phyloP scores from a whole-genome alignment of 2,888 invertebrate genomes.

The Drosophila lutescens region DNA sequence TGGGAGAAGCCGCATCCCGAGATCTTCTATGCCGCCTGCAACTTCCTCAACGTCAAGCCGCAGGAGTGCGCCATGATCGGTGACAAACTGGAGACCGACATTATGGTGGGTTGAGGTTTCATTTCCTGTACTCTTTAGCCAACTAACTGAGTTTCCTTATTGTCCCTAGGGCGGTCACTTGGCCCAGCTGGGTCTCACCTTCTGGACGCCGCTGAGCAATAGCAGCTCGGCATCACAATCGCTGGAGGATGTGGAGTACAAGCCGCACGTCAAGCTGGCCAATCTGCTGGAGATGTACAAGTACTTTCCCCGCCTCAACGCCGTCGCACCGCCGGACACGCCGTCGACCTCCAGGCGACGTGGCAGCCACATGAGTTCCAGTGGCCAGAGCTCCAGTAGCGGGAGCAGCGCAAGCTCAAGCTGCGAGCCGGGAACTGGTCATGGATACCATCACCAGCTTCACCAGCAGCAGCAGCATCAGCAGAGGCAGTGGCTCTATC shows the following conservation, averaged over 20 bases:
- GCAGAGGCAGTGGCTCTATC: slow-evolving; percentile 58
- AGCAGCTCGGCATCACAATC: slow-evolving; percentile 62
- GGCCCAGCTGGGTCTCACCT: slow-evolving; percentile 91
- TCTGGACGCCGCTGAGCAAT: slow-evolving; percentile 89
- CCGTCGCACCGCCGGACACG: slow-evolving; percentile 17
- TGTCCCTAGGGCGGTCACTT: slow-evolving; percentile 88
- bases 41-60: slow-evolving; percentile 90
- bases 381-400: slow-evolving; percentile 1
- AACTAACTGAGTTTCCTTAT: neutral
- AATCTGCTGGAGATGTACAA: slow-evolving; percentile 81
- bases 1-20: slow-evolving; percentile 94
- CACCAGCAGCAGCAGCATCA: slow-evolving; percentile 29
- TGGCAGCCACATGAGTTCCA: slow-evolving; percentile 51
- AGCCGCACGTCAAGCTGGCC: slow-evolving; percentile 80
- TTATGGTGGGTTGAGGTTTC: slow-evolving; percentile 85
- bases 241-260: slow-evolving; percentile 73
- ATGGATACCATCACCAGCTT: slow-evolving; percentile 7
- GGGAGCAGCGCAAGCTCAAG: slow-evolving; percentile 3
- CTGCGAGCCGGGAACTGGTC: neutral
- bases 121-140: neutral
- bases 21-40: slow-evolving; percentile 93
- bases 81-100: slow-evolving; percentile 94
- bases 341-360: slow-evolving; percentile 49
- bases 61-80: slow-evolving; percentile 93
- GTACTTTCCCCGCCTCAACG: slow-evolving; percentile 76